Evolutionary conservation across 2,888 invertebrate species (phyloP), one percentile per base, ranked within the genome.

Genomic region (Sarcophaga subvicina): DNA sequence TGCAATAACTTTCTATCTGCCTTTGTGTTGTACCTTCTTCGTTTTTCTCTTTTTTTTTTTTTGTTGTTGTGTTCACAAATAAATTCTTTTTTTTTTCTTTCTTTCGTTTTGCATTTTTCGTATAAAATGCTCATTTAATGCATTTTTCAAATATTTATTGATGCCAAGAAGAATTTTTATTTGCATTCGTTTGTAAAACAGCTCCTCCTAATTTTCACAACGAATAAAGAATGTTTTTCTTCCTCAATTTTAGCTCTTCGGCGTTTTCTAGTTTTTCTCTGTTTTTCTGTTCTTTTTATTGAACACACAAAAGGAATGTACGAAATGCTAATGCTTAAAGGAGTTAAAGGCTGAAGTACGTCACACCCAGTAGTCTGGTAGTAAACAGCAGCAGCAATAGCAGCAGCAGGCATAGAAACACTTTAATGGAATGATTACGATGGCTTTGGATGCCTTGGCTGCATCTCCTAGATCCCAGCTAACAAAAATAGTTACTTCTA

Each of bases 81-180:
- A 8, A 3, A 6, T 37, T 37, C 10, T 3, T 3, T 27, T 37
- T 37, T 70, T 64, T n/a, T n/a, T 20, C 54, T 17, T 47, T 62
- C 54, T 64, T 47, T 66, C 20, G 0, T 25, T 37, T 37, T 80
- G 49, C 45, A 62, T 73, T 63, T 73, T 73, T 80, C 47, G n/a
- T 71, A 71, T 71, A 71, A 84, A 80, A 84, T 80, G 84, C 84
- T 80, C 84, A 84, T 84, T 84, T 84, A 76, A 80, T 76, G 80
- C 71, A 80, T 84, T 80, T 76, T 84, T 64, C 84, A 80, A 84
- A 84, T 84, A 84, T 84, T 84, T 84, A 84, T 84, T 80, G 76
- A 80, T 80, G 84, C 80, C 84, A 84, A 80, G 84, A 80, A 84
- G 64, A 84, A 45, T 67, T 77, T 76, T 71, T 84, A 84, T 84